Evolutionary conservation across 1,140 invertebrate species (phyloP), one percentile per base, ranked within the genome.

Genomic region (Marisa cornuarietis): DNA sequence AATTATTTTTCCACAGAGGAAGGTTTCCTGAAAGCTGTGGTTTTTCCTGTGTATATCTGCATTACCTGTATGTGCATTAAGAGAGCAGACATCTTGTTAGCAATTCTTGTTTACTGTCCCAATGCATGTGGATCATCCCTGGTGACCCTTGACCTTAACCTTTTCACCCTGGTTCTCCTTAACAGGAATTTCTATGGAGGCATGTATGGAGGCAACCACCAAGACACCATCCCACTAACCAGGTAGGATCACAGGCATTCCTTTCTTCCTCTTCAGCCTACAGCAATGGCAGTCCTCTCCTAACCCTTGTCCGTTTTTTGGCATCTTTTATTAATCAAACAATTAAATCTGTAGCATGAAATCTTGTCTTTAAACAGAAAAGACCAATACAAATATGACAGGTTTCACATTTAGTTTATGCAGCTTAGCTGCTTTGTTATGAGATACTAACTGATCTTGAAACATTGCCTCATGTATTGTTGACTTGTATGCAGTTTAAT

Each of bases 151-250:
- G 66, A 68, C 66, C 31, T 26, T 22, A 68, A 68, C 13, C 31
- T 26, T 8, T 42, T 68, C 31, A 68, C 9, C n/a, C 22, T 68
- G 31, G n/a, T 68, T 68, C 11, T 68, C 11, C 22, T 11, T 26
- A 68, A 68, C 31, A 24, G n/a, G 31, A 68, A 24, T 68, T 68
- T 68, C 31, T 42, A 68, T 26, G 31, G 31, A 26, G 62, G 74
- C 20, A 79, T 76, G 77, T 84, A 83, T 76, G 78, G 71, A 24
- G 73, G 78, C 24, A 31, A 31, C 52, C 61, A 79, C 49, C 78
- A 72, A 42, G 81, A 82, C 54, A 82, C 73, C 54, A 82, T 82
- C 66, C 81, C 81, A 76, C 73, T 82, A 71, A 84, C 83, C 54
- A 83, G 82, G 83, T 84, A 80, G 52, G 79, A 62, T 63, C 42